These are phyloP conservation scores for Drosophila diplacantha DNA, from an alignment of 2,888 invertebrate species.

Conservation along the genomic window DNA sequence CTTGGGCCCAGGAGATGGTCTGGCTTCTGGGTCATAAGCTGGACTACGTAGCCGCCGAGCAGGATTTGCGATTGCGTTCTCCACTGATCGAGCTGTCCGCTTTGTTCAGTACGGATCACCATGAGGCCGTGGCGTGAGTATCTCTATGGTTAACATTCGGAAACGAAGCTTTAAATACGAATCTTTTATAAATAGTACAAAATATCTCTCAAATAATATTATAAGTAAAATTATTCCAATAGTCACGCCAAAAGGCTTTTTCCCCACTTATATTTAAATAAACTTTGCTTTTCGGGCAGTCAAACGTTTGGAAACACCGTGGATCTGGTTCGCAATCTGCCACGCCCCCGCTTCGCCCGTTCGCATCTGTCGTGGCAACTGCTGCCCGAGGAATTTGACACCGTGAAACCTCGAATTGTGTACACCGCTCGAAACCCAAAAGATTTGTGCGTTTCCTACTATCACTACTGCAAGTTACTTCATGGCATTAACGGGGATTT, in stretches of 20 bases:
- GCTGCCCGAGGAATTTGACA: conserved; percentile 82
- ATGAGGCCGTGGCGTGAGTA: conserved; percentile 80
- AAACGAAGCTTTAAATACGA: background rate
- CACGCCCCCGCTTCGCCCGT: conserved; percentile 86
- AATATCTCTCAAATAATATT: no score
- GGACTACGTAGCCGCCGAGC: conserved; percentile 86
- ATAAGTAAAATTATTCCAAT: no score
- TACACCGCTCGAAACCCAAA: conserved; percentile 94
- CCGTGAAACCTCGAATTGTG: conserved; percentile 88
- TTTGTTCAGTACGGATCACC: conserved; percentile 81
- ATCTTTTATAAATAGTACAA: background rate
- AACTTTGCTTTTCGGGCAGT: no score
- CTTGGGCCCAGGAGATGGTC: conserved; percentile 96
- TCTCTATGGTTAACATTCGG: background rate
- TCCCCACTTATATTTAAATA: no score
- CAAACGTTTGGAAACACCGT: conserved; percentile 83
- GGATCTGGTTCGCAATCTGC: conserved; percentile 82
- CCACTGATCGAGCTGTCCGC: conserved; percentile 87
- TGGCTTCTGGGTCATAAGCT: conserved; percentile 91
- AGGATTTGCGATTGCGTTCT: conserved; percentile 80
- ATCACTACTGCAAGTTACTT: conserved; percentile 87
- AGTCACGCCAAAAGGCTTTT: no score
- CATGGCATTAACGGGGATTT: conserved; percentile 83
- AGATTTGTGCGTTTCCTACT: conserved; percentile 93
- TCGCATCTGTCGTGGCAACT: conserved; percentile 86